phyloP scores from a whole-genome alignment of 2,113 vertebrate species.

The Elaphurus davidianus region DNA sequence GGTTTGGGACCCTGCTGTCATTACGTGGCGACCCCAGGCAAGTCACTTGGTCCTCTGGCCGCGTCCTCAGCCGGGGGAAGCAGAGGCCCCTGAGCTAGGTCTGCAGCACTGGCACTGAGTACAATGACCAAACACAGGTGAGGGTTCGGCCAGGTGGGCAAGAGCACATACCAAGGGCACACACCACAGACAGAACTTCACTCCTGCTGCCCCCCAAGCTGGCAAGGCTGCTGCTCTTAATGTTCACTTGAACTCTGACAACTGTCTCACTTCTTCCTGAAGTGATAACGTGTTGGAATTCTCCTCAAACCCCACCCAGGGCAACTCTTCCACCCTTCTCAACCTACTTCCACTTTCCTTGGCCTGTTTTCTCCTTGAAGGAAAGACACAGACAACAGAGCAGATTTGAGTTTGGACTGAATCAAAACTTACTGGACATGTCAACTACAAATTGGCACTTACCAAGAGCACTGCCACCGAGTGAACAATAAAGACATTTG shows the following conservation, averaged over 20 bases:
- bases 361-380: neutral
- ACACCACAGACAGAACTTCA: neutral
- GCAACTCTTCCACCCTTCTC: neutral
- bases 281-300: neutral
- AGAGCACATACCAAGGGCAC: neutral
- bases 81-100: neutral
- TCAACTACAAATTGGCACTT: neutral
- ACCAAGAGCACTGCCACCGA: neutral
- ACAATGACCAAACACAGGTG: neutral
- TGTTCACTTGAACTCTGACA: neutral
- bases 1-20: neutral
- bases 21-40: neutral
- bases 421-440: neutral
- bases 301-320: neutral
- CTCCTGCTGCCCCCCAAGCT: neutral
- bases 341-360: neutral
- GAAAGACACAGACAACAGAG: neutral
- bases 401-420: neutral
- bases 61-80: neutral
- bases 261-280: neutral
- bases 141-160: neutral
- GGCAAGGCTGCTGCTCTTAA: neutral
- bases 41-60: neutral
- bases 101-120: neutral
- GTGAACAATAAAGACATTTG: neutral